Percentiles rank a stretch among this genome's conserved stretches.
These are phyloP conservation scores for Crenuchus spilurus DNA, from an alignment of 2,797 vertebrate species.

Conservation along the genomic window DNA sequence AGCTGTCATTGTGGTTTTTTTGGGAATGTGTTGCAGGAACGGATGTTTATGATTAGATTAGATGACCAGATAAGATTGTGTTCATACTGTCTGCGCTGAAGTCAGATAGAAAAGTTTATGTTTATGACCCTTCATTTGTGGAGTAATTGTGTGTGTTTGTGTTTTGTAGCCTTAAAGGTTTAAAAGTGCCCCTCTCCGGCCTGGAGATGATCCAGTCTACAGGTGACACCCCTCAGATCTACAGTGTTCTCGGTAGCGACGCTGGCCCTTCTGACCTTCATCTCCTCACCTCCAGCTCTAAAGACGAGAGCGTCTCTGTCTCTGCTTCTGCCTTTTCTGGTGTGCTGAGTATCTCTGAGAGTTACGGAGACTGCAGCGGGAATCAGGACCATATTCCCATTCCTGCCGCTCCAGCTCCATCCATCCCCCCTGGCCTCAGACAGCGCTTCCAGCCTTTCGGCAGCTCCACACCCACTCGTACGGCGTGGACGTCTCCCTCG, in stretches of 20 bases:
- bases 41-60: no score
- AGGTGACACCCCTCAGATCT: constrained; percentile 62
- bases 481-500: constrained; percentile 42
- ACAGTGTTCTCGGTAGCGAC: constrained; percentile 68
- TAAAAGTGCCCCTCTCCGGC: constrained; percentile 73
- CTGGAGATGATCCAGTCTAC: constrained; percentile 66
- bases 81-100: no score
- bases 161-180: constrained; percentile 73
- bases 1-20: no score
- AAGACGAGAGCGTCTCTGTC: not conserved
- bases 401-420: constrained; percentile 70
- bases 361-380: constrained; percentile 55
- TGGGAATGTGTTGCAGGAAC: no score
- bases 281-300: constrained; percentile 67
- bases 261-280: constrained; percentile 54
- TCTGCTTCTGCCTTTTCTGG: constrained; percentile 71
- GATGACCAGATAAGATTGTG: no score
- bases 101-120: no score
- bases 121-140: not conserved
- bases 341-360: constrained; percentile 77
- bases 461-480: constrained; percentile 63
- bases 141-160: not conserved
- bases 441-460: constrained; percentile 86
- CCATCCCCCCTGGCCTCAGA: constrained; percentile 75
- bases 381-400: constrained; percentile 66